Conservation (phyloP, 2,888 invertebrate genomes). For the Trissonchulus latispiculum region DNA sequence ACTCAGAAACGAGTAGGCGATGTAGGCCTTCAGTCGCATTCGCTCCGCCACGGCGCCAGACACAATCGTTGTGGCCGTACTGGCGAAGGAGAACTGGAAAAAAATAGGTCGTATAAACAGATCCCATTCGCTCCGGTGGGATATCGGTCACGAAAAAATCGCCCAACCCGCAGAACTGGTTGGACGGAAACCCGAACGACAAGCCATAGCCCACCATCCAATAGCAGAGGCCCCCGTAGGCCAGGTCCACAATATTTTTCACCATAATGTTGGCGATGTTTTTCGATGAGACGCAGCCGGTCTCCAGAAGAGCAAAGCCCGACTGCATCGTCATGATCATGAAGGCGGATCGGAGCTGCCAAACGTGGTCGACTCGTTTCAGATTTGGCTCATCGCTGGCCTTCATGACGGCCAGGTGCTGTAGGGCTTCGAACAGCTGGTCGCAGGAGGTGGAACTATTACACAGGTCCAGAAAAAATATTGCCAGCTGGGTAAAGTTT, state of each 20-base stretch:
- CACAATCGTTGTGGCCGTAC: constrained; percentile 42
- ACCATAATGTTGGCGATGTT: no score
- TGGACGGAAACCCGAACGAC: constrained; percentile 60
- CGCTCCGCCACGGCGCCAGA: constrained; percentile 41
- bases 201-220: constrained; percentile 90
- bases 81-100: constrained; percentile 45
- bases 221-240: constrained; percentile 79
- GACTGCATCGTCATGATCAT: constrained; percentile 15
- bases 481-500: no score
- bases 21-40: constrained; percentile 38
- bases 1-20: constrained; percentile 35
- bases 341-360: constrained; percentile 11
- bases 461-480: no score
- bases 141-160: constrained; percentile 58
- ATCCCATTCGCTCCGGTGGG: background rate
- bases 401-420: no score
- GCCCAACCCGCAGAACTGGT: constrained; percentile 57
- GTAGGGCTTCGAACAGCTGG: no score
- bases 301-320: no score
- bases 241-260: constrained; percentile 87
- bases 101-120: constrained; percentile 17
- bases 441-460: no score
- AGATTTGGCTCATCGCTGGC: no score
- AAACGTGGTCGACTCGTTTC: background rate
- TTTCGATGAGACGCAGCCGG: no score